These are phyloP conservation scores for Phylloscopus trochiloides DNA, from an alignment of 2,113 vertebrate species.

Conservation along the genomic window DNA sequence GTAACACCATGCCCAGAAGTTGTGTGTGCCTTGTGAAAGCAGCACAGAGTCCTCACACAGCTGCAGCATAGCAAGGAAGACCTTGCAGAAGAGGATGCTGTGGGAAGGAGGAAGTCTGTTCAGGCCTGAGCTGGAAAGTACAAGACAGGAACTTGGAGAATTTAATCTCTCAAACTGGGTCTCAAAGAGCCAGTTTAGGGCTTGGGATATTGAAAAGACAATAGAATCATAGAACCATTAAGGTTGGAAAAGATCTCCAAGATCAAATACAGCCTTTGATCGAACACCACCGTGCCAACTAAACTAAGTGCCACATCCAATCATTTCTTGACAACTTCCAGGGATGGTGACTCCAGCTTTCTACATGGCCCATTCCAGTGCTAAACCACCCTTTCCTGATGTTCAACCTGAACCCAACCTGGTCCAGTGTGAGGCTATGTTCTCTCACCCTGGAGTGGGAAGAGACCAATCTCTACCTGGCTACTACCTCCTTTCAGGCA, in stretches of 20 bases:
- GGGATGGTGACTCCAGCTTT: neutral
- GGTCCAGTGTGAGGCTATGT: neutral
- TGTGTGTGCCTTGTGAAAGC: rapidly evolving
- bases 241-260: neutral
- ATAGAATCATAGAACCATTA: neutral
- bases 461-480: rapidly evolving
- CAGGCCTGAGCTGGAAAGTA: neutral
- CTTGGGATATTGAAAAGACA: neutral
- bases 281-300: neutral
- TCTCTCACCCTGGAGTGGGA: neutral
- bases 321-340: neutral
- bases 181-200: neutral
- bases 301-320: neutral
- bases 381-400: neutral
- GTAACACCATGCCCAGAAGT: rapidly evolving
- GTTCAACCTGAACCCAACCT: neutral
- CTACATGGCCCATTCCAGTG: neutral
- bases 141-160: neutral
- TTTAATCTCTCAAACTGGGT: neutral
- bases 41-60: neutral
- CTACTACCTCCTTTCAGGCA: neutral
- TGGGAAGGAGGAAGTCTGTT: neutral
- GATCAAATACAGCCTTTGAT: rapidly evolving
- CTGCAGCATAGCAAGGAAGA: neutral
- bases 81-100: neutral